These are phyloP conservation scores for Carlito syrichta DNA, from an alignment of 2,113 vertebrate genomes.

Conservation along the genomic window DNA sequence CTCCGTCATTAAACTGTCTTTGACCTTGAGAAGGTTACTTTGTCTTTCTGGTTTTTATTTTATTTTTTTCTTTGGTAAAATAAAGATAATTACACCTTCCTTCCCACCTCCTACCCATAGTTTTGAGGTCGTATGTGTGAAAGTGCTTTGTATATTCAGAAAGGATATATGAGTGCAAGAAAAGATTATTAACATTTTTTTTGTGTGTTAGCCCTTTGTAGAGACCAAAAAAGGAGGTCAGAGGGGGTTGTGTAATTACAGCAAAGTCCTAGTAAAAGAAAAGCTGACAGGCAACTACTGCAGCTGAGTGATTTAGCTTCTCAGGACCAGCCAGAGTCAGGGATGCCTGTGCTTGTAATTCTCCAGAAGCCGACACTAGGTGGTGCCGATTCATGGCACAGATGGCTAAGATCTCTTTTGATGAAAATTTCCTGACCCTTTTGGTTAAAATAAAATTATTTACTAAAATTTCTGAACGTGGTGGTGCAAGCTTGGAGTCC, in stretches of 20 bases:
- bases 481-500: no score
- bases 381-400: not conserved
- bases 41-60: not conserved
- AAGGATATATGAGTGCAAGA: not conserved
- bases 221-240: not conserved
- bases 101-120: not conserved
- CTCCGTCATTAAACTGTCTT: not conserved
- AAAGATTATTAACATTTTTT: not conserved
- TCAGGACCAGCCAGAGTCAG: not conserved
- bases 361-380: not conserved
- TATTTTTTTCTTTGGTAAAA: not conserved
- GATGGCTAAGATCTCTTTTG: rapidly evolving
- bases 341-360: not conserved
- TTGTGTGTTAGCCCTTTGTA: not conserved
- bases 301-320: not conserved
- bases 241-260: not conserved
- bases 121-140: not conserved
- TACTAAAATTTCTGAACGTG: no score
- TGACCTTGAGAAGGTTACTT: not conserved
- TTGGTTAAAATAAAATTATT: conserved; percentile 10
- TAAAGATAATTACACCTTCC: not conserved
- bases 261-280: not conserved
- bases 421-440: not conserved
- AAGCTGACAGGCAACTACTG: not conserved
- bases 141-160: not conserved